These are phyloP conservation scores for Poeciliopsis occidentalis DNA, from an alignment of 2,113 vertebrate genomes.

Conservation along the genomic window DNA sequence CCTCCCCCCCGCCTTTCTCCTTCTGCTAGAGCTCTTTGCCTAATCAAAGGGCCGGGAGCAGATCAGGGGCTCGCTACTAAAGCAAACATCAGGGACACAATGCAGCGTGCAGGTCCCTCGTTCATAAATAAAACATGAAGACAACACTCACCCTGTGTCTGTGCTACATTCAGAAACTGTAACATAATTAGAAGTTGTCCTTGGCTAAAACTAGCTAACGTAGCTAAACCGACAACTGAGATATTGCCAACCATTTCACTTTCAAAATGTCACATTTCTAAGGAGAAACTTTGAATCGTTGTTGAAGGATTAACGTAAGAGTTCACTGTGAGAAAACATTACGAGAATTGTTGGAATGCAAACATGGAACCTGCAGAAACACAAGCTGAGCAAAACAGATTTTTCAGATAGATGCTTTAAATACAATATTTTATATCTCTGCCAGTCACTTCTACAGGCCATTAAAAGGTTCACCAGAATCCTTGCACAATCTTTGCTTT, in stretches of 20 bases:
- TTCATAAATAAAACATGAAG: constrained; percentile 81
- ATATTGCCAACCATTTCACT: no score
- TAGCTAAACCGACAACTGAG: no score
- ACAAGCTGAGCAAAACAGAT: background rate
- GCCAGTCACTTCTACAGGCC: no score
- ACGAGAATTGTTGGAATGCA: no score
- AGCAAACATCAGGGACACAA: constrained; percentile 79
- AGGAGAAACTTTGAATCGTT: no score
- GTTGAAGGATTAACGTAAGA: background rate
- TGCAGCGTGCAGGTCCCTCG: constrained; percentile 73
- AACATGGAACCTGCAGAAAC: background rate
- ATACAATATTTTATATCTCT: background rate
- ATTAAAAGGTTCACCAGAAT: no score
- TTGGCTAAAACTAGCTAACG: background rate
- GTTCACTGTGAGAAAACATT: background rate
- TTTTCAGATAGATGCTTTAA: no score
- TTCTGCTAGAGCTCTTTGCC: constrained; percentile 79
- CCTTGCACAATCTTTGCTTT: background rate
- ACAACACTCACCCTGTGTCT: constrained; percentile 12
- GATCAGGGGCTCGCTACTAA: constrained; percentile 76
- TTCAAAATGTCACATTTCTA: no score
- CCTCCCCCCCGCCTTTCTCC: constrained; percentile 5
- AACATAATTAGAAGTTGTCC: constrained; percentile 40
- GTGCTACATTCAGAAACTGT: constrained; percentile 48
- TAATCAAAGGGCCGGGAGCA: constrained; percentile 83